phyloP scores from a whole-genome alignment of 2,888 invertebrate genomes.

The Xestoiulus laeticollis region DNA sequence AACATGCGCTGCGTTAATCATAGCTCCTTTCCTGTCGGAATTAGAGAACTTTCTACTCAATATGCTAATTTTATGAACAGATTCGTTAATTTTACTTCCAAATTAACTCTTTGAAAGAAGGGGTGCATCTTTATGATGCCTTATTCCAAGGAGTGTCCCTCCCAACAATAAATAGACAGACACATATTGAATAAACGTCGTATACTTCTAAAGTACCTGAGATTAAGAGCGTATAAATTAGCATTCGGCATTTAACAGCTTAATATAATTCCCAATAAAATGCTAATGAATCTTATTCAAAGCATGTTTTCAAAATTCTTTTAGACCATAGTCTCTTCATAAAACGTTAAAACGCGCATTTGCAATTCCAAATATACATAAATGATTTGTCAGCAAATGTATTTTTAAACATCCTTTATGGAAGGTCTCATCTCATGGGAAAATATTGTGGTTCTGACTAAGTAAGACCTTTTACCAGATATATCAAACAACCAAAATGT shows the following conservation, averaged over 20 bases:
- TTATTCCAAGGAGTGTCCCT: background rate
- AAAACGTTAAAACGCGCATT: too few relatives aligned
- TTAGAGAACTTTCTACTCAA: background rate
- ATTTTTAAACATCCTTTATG: too few relatives aligned
- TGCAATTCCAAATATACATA: too few relatives aligned
- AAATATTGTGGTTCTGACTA: too few relatives aligned
- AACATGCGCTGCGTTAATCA: background rate
- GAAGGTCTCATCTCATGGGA: too few relatives aligned
- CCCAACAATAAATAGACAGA: constrained; percentile 2
- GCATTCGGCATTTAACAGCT: background rate
- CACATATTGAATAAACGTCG: background rate
- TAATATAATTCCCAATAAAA: constrained; percentile 6
- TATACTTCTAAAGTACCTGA: background rate
- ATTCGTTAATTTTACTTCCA: constrained; percentile 6
- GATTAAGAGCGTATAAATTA: background rate
- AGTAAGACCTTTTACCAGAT: too few relatives aligned
- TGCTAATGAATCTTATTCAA: constrained; percentile 31
- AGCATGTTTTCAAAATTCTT: background rate
- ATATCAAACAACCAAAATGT: background rate
- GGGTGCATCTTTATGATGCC: background rate
- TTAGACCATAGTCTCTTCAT: background rate
- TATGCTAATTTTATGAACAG: background rate
- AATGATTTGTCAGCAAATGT: too few relatives aligned
- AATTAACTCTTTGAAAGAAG: background rate
- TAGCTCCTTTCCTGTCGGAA: background rate